Evolutionary conservation across 2,113 vertebrate species (phyloP), one percentile per base, ranked within the genome.

Genomic region (Canis aureus): DNA sequence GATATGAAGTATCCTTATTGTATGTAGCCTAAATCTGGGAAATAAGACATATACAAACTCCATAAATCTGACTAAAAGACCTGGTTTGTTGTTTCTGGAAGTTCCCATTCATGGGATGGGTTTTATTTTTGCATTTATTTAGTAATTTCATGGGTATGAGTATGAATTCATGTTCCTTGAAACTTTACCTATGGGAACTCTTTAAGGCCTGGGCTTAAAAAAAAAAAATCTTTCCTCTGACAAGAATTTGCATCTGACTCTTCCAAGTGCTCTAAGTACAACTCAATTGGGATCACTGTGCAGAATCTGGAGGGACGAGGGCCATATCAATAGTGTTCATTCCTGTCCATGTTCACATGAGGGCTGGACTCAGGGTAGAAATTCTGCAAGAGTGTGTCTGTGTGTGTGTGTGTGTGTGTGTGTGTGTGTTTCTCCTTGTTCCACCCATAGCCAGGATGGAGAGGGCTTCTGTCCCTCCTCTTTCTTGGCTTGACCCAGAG

Each of bases 251-350:
- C 25, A 1, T 27, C 13, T 55, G 23, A 43, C 53, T 69, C n/a
- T 53, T 27, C 55, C 53, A 51, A 32, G 25, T 2, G 8, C 55
- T 62, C n/a, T 43, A 0, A 0, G 53, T 8, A 49, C 3, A 16
- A 35, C 17, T 23, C 32, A 35, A 8, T 15, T 62, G 73, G 23
- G 11, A 9, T 2, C 2, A 0, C 49, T 35, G 8, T 27, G 12
- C 55, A 49, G 11, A 15, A 32, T 0, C 16, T 51, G 35, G 49
- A 29, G 22, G 17, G 7, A 29, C 0, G 10, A 22, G 12, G 62
- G 43, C 55, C 55, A 25, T 17, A 13, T 4, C 25, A 6, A 20
- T 5, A 4, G 43, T 35, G 2, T 19, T 8, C 29, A 25, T 23
- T 67, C 23, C 3, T 5, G 59, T n/a, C 32, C 49, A 51, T 0